Evolutionary conservation across 2,797 vertebrate genomes (phyloP).

Genomic region (Myripristis murdjan): DNA sequence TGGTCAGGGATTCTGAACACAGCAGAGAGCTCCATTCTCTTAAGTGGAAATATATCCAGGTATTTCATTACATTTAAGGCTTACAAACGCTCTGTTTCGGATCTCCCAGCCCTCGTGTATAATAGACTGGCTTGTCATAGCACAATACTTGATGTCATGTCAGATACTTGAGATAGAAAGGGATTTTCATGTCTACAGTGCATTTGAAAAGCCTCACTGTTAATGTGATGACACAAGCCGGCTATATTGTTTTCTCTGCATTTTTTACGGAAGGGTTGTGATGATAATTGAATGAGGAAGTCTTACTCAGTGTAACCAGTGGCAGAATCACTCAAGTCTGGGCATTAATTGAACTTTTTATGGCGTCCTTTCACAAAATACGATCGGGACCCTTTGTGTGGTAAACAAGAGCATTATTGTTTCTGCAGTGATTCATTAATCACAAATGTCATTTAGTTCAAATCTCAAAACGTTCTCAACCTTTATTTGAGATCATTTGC

Average conservation of each 20-base stretch:
- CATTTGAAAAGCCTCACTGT: conserved; percentile 5
- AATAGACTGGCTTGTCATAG: conserved; percentile 3
- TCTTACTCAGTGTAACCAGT: conserved; percentile 7
- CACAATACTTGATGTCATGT: conserved; percentile 14
- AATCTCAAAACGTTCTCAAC: conserved; percentile 69
- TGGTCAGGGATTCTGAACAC: conserved; percentile 43
- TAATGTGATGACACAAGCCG: conserved; percentile 25
- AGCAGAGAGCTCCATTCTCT: conserved; percentile 51
- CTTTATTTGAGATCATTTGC: conserved; percentile 74
- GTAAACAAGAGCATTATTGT: conserved; percentile 64
- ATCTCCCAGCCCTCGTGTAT: conserved; percentile 12
- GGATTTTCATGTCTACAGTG: conserved; percentile 3
- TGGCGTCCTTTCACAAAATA: conserved; percentile 16
- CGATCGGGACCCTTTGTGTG: conserved; percentile 7
- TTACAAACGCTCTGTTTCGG: conserved; percentile 49
- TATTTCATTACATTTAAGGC: conserved; percentile 53
- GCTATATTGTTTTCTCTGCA: conserved; percentile 3
- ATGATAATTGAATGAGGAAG: conserved; percentile 27
- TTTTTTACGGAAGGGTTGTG: conserved; percentile 5
- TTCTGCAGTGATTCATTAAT: conserved; percentile 66
- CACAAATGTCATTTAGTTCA: conserved; percentile 59
- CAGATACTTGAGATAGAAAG: neutral
- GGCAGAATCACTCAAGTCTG: conserved; percentile 32
- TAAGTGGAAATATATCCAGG: conserved; percentile 43
- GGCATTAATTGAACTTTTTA: conserved; percentile 37